Percentiles rank a stretch among this genome's conserved stretches.
Conservation (phyloP, 2,888 invertebrate genomes). For the Miltochrista miniata region DNA sequence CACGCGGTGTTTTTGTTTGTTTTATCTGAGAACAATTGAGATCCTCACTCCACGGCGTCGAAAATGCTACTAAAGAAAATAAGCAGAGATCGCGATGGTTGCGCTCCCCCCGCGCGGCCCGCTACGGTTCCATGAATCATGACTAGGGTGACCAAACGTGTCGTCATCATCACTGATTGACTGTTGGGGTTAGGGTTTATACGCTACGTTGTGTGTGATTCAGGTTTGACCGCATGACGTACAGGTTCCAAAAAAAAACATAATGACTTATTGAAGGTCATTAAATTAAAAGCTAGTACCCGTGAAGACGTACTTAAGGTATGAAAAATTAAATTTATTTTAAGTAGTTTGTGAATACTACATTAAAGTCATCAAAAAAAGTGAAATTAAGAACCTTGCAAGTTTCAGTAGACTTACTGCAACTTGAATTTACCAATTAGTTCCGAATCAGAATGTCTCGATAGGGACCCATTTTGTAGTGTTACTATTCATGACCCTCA, state of each 20-base stretch:
- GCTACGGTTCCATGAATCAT: slow-evolving; percentile 53
- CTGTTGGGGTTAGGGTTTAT: slow-evolving; percentile 29
- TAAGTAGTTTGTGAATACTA: not conserved
- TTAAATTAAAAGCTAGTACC: not conserved
- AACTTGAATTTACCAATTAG: too few relatives aligned
- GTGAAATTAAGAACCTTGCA: not conserved
- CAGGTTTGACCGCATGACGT: slow-evolving; percentile 2
- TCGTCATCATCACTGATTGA: not conserved
- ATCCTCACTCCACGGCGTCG: slow-evolving; percentile 41
- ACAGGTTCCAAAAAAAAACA: not conserved
- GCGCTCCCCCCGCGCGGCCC: slow-evolving; percentile 51
- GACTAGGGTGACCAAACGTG: slow-evolving; percentile 42
- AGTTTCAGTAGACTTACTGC: too few relatives aligned
- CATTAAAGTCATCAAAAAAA: not conserved
- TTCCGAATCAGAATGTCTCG: not conserved
- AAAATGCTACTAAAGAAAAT: slow-evolving; percentile 69
- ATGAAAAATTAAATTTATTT: too few relatives aligned
- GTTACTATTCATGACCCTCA: slow-evolving; percentile 68
- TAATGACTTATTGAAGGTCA: not conserved
- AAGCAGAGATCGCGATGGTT: slow-evolving; percentile 71
- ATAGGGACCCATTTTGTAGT: slow-evolving; percentile 22
- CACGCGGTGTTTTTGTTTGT: slow-evolving; percentile 60
- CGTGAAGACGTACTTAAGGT: too few relatives aligned
- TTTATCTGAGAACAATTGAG: slow-evolving; percentile 37
- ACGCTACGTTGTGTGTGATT: slow-evolving; percentile 20